phyloP scores from a whole-genome alignment of 2,797 vertebrate species.

The Todus mexicanus region DNA sequence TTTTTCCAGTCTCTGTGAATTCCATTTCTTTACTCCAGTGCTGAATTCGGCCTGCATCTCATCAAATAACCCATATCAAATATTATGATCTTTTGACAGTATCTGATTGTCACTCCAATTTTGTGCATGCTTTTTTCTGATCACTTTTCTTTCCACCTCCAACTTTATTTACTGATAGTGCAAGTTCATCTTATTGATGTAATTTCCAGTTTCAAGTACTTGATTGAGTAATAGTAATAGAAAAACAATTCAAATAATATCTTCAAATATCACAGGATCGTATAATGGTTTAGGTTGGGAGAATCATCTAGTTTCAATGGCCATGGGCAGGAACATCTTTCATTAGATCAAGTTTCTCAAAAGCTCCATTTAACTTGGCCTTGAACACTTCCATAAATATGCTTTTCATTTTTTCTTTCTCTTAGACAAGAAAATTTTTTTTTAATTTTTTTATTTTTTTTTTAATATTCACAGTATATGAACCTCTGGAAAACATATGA shows the following conservation, averaged over 20 bases:
- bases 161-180: background rate
- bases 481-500: background rate
- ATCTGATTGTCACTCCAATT: conserved; percentile 13
- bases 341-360: background rate
- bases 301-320: background rate
- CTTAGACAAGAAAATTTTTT: background rate
- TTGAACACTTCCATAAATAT: background rate
- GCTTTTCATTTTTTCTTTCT: background rate
- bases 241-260: conserved; percentile 7
- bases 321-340: background rate
- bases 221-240: background rate
- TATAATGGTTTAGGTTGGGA: background rate
- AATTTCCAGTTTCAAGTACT: background rate
- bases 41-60: background rate
- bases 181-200: background rate
- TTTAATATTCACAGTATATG: background rate
- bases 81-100: conserved; percentile 11
- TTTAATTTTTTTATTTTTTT: background rate
- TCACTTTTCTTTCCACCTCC: background rate
- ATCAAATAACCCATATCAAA: conserved; percentile 26
- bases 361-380: background rate
- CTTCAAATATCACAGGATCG: background rate
- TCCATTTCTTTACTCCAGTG: background rate
- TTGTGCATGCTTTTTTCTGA: background rate
- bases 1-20: background rate